Evolutionary conservation across 2,888 invertebrate genomes (phyloP), one percentile per base, ranked within the genome.

Genomic region (Malacosoma neustria): DNA sequence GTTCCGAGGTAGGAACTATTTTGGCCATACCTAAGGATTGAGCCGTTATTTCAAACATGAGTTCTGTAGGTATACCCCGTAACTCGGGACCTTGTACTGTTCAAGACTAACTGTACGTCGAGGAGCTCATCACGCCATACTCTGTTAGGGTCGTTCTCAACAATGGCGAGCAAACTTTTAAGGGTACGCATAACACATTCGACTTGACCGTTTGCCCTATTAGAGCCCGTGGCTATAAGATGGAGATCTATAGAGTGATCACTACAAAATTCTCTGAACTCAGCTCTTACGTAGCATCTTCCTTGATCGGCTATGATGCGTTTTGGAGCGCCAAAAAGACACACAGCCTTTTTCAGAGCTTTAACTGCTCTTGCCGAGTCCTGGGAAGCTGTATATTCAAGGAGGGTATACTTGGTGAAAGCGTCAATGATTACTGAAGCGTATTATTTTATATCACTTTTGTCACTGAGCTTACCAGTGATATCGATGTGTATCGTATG

Each of bases 401-500:
- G 13, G 0, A 57, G 32, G 1, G 51, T 39, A n/a, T n/a, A n/a
- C n/a, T n/a, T n/a, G n/a, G n/a, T n/a, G n/a, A n/a, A n/a, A n/a
- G n/a, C n/a, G n/a, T 61, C 57, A 1, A 57, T 51, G 0, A 51
- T 43, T 1, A 56, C 57, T 0, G 46, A 51, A 1, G 9, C 32
- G 22, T 60, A 57, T 29, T 60, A 52, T 29, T 55, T 56, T 2
- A 36, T 22, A 6, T 56, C 48, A 13, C 50, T 56, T 14, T 58
- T 62, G 0, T 54, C 57, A 13, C 53, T 56, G 0, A 60, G 38
- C 14, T 55, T 55, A 0, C 57, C 60, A 0, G 49, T 48, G 1
- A 52, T 11, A 14, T 60, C 57, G 3, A 57, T 41, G 30, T 58
- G 55, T 3, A 61, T 32, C 0, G 58, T 60, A 13, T 60, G 54